Percentiles rank a stretch among this genome's conserved stretches.
These are phyloP conservation scores for Heptranchias perlo DNA, from an alignment of 2,113 vertebrate species.

Conservation along the genomic window DNA sequence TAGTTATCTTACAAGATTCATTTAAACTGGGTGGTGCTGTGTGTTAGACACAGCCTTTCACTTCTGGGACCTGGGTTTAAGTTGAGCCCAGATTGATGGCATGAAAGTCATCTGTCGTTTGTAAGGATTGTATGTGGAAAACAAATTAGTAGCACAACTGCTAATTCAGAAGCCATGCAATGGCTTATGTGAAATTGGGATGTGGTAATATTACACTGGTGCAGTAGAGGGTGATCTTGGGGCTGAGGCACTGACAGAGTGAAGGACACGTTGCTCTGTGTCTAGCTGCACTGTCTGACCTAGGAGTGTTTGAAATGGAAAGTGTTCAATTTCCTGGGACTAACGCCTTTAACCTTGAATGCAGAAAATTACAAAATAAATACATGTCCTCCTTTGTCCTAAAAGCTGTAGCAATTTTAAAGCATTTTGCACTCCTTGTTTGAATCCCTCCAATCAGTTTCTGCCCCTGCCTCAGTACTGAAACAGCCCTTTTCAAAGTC, in stretches of 20 bases:
- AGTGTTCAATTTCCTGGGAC: neutral
- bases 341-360: neutral
- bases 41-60: neutral
- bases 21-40: neutral
- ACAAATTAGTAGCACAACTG: neutral
- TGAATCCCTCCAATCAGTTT: too few species aligned
- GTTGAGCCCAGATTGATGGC: neutral
- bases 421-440: too few species aligned
- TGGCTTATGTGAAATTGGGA: neutral
- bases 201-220: neutral
- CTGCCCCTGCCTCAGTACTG: too few species aligned
- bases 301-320: neutral
- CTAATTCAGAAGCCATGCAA: neutral
- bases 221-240: neutral
- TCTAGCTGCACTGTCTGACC: neutral
- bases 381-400: neutral
- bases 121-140: neutral
- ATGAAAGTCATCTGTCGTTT: neutral
- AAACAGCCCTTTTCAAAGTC: too few species aligned
- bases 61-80: neutral
- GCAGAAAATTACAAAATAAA: neutral
- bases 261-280: neutral
- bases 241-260: neutral
- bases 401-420: neutral
- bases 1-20: neutral